Percentiles rank a stretch among this genome's conserved stretches.
These are phyloP conservation scores for Chionis minor DNA, from an alignment of 2,113 vertebrate species.

Conservation along the genomic window DNA sequence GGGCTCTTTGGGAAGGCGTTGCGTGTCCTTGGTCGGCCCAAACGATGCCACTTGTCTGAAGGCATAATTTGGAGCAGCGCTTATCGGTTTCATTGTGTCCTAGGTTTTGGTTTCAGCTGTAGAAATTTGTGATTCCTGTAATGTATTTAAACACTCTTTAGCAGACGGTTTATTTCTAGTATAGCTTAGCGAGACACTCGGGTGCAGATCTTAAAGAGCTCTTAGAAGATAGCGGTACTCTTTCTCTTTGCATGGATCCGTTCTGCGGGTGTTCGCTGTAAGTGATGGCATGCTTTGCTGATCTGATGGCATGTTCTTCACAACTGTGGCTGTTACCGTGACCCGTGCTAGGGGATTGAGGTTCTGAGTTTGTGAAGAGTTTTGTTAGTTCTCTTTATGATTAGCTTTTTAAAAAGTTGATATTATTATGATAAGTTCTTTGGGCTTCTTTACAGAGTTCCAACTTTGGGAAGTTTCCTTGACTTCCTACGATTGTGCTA, in stretches of 20 bases:
- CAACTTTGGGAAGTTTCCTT: background rate
- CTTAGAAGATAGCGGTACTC: background rate
- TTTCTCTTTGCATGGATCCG: background rate
- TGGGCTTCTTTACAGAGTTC: background rate
- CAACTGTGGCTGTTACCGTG: background rate
- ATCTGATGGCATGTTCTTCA: too few relatives aligned
- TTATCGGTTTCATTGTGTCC: background rate
- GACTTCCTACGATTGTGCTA: background rate
- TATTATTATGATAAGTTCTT: background rate
- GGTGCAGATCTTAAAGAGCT: background rate
- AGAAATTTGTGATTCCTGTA: background rate
- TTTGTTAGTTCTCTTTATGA: background rate
- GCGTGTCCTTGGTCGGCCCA: background rate
- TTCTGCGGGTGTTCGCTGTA: background rate
- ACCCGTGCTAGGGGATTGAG: background rate
- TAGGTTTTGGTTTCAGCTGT: background rate
- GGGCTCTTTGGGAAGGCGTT: rapidly evolving
- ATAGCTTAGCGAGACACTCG: background rate
- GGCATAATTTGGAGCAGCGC: rapidly evolving
- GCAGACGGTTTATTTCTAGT: background rate
- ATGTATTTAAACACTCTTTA: background rate
- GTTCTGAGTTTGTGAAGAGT: background rate
- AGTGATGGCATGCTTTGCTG: background rate
- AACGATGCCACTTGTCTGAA: background rate
- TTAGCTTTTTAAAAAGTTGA: background rate